Evolutionary conservation across 2,888 invertebrate genomes (phyloP), one percentile per base, ranked within the genome.

Genomic region (Monoplex corrugatus): DNA sequence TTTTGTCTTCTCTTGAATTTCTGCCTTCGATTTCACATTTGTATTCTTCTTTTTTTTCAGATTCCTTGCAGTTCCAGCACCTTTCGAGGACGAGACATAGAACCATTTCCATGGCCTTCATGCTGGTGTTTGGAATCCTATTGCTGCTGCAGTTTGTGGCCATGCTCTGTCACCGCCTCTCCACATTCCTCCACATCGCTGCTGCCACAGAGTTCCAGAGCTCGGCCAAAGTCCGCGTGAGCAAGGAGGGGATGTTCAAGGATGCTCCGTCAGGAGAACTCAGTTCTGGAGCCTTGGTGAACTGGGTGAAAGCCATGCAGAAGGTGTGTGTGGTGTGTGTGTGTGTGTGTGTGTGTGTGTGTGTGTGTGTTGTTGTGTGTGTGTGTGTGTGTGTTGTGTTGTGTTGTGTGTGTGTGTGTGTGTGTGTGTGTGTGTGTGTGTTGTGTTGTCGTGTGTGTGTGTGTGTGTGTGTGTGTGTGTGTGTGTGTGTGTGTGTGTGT

Each of bases 151-250:
- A 94, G 89, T 93, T 93, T 68, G 97, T 98, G 88, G 99, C 99
- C 93, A 99, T 99, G 99, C 97, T 99, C 97, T 98, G 99, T 97
- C 99, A 99, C 98, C 97, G 99, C 94, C 98, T 99, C 95, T 99
- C 98, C 95, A 99, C 99, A 0, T 96, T 99, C 90, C 98, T 99
- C 2, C 99, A 99, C 96, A 99, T 99, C 95, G 97, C 99, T 95
- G 98, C 99, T 72, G 98, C 99, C 5, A 99, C 99, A 16, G 93
- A 93, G 57, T 91, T 95, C 23, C 28, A 86, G 68, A 85, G 85
- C 57, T 57, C 85, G 38, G 1, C 57, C 57, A 57, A 8, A 43
- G 57, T 13, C 32, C n/a, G 23, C 10, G 28, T 2, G 68, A 83
- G 16, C 28, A 19, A 13, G 82, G 44, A 35, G 83, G 40, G 13